Percentiles rank a stretch among this genome's conserved stretches.
Evolutionary conservation across 2,888 invertebrate genomes (phyloP).

Genomic region (Meteorus cinctellus): DNA sequence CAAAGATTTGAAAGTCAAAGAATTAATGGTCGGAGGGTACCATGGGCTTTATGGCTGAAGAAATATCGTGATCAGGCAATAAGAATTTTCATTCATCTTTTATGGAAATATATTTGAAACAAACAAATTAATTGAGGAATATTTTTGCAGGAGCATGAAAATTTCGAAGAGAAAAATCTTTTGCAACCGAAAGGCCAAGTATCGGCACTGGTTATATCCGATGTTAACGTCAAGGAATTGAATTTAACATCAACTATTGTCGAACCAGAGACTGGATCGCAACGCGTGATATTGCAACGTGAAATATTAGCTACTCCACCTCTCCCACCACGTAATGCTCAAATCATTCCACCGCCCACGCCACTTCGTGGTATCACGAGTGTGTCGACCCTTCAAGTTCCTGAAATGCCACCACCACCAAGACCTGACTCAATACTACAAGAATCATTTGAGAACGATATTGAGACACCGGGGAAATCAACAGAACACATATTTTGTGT

Average conservation of each 20-base stretch:
- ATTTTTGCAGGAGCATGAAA: conserved; percentile 59
- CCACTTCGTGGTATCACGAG: conserved; percentile 69
- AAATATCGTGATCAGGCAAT: conserved; percentile 62
- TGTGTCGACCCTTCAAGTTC: conserved; percentile 64
- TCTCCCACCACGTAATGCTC: conserved; percentile 70
- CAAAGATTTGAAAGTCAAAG: conserved; percentile 88
- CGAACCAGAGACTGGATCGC: conserved; percentile 44
- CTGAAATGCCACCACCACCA: conserved; percentile 69
- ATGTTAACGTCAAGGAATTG: conserved; percentile 12
- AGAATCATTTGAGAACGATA: conserved; percentile 40
- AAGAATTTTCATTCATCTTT: conserved; percentile 7
- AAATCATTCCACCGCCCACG: conserved; percentile 67
- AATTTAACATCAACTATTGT: conserved; percentile 13
- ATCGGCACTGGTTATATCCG: not conserved
- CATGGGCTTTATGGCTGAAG: conserved; percentile 78
- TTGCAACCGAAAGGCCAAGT: conserved; percentile 50
- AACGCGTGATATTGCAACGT: conserved; percentile 57
- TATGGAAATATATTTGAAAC: conserved; percentile 18
- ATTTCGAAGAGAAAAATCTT: conserved; percentile 64
- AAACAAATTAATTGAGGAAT: not conserved
- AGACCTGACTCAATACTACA: conserved; percentile 66
- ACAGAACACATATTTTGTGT: conserved; percentile 40
- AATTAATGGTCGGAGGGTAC: conserved; percentile 81
- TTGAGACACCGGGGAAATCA: conserved; percentile 32
- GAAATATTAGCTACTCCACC: conserved; percentile 68